Evolutionary conservation across 2,888 invertebrate genomes (phyloP).

Genomic region (Pilophorus perplexus): DNA sequence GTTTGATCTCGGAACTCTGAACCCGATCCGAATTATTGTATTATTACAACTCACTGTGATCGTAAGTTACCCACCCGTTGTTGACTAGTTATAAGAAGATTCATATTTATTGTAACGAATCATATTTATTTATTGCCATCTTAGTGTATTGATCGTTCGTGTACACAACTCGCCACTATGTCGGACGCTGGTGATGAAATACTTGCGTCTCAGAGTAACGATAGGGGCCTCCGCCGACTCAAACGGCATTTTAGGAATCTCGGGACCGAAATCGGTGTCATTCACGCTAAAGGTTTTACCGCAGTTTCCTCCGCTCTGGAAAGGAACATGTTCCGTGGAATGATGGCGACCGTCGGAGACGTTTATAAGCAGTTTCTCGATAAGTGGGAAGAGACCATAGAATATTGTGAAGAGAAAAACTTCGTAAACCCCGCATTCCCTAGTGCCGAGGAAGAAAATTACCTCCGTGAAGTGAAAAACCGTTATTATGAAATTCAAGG

Average conservation of each 20-base stretch:
- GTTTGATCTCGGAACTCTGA: no score
- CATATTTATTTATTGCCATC: no score
- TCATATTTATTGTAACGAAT: no score
- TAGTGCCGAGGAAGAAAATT: neutral
- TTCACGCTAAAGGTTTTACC: neutral
- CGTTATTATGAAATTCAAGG: neutral
- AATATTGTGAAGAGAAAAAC: neutral
- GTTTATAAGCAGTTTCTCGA: neutral
- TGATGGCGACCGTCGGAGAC: neutral
- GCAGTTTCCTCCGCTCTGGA: neutral
- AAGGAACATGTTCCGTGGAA: neutral
- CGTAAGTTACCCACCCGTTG: no score
- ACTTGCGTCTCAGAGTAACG: no score
- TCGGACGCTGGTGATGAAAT: no score
- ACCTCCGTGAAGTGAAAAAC: neutral
- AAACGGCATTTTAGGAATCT: neutral
- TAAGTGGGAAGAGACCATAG: neutral
- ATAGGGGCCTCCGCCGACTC: neutral
- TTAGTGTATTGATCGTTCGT: no score
- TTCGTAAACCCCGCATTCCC: neutral
- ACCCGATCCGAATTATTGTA: no score
- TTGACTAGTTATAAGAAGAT: no score
- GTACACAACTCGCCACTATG: no score
- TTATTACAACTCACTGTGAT: no score
- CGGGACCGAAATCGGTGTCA: neutral